A percentile compares a stretch with the other conserved stretches of the same genome.
Conservation (phyloP, 2,797 vertebrate species). For the Helostoma temminkii region DNA sequence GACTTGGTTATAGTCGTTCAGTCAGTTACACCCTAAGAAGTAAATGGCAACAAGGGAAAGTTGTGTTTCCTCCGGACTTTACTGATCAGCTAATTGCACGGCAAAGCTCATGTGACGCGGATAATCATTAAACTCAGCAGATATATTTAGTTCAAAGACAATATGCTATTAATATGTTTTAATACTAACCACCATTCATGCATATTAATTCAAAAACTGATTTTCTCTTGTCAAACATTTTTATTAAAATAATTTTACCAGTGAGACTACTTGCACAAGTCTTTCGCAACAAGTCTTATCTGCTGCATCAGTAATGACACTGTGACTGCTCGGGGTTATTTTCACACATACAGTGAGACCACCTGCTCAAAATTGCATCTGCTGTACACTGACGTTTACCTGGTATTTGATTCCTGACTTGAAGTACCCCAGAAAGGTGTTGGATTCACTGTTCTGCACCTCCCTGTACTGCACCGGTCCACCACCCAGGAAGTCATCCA, state of each 20-base stretch:
- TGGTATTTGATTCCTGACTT: constrained; percentile 95
- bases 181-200: too few relatives aligned
- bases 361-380: neutral
- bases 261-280: too few relatives aligned
- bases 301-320: too few relatives aligned
- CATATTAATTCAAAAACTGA: too few relatives aligned
- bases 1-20: constrained; percentile 16
- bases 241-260: too few relatives aligned
- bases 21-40: constrained; percentile 52
- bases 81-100: constrained; percentile 23
- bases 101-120: constrained; percentile 45
- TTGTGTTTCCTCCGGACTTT: constrained; percentile 59
- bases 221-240: too few relatives aligned
- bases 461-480: constrained; percentile 92
- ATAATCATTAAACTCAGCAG: constrained; percentile 71
- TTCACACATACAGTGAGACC: neutral
- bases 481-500: constrained; percentile 94
- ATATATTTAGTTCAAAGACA: constrained; percentile 25
- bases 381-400: constrained; percentile 75
- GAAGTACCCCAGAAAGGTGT: constrained; percentile 93
- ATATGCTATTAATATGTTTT: too few relatives aligned
- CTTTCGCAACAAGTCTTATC: too few relatives aligned
- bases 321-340: neutral
- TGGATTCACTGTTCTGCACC: constrained; percentile 90
- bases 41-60: neutral